Evolutionary conservation across 2,888 invertebrate species (phyloP).

Genomic region (Eugnorisma glareosa): DNA sequence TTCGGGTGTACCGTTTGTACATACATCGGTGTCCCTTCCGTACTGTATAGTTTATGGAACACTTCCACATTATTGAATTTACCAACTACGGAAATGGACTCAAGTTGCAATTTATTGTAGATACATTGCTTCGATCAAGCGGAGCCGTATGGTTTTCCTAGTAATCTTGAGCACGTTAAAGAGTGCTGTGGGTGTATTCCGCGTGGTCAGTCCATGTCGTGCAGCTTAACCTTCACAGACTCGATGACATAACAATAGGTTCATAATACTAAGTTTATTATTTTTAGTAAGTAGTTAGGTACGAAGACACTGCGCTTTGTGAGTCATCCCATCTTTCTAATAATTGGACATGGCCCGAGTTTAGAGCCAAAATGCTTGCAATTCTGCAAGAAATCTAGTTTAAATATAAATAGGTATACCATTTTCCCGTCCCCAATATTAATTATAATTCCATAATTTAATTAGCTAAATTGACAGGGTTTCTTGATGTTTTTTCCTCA

Average conservation of each 20-base stretch:
- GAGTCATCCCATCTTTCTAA: slow-evolving; percentile 10
- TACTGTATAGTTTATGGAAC: not conserved
- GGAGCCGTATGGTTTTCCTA: slow-evolving; percentile 1
- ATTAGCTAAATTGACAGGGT: not conserved
- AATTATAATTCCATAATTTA: too few relatives aligned
- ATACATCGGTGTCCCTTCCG: not conserved
- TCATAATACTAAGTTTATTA: not conserved
- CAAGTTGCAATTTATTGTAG: not conserved
- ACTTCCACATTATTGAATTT: not conserved
- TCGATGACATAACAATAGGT: slow-evolving; percentile 52
- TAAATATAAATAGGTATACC: not conserved
- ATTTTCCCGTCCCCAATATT: not conserved
- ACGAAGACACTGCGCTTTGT: slow-evolving; percentile 1
- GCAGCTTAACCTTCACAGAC: slow-evolving; percentile 48
- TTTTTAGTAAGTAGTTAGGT: not conserved
- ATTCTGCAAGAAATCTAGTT: not conserved
- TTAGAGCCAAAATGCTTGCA: not conserved
- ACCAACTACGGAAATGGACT: not conserved
- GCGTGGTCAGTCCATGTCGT: slow-evolving; percentile 71
- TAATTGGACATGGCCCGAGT: not conserved
- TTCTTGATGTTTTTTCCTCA: slow-evolving; percentile 5
- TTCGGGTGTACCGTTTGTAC: too few relatives aligned
- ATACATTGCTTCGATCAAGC: not conserved
- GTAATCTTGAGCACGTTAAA: slow-evolving; percentile 49
- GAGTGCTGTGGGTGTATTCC: slow-evolving; percentile 73